Conservation (phyloP, 1,140 invertebrate species). For the Plutomurus gul region DNA sequence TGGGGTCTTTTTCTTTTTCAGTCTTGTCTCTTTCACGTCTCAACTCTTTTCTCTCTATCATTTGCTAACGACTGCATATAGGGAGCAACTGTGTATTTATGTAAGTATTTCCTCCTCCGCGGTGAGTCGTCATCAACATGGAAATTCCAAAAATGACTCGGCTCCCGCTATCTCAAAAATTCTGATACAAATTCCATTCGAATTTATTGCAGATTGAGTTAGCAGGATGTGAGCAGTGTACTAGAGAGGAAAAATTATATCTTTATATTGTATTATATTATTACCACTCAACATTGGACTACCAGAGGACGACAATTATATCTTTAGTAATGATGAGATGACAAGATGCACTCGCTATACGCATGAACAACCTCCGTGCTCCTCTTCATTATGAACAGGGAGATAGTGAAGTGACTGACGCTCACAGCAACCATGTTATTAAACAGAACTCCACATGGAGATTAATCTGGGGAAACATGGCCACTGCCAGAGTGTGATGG, state of each 20-base stretch:
- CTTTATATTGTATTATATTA: neutral
- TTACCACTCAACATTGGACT: neutral
- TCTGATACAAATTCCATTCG: slow-evolving; percentile 29
- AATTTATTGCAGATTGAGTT: slow-evolving; percentile 32
- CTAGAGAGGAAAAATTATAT: neutral
- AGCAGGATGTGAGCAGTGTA: too few species aligned
- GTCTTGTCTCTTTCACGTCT: slow-evolving; percentile 1
- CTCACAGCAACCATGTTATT: neutral
- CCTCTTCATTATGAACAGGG: neutral
- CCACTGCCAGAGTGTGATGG: neutral
- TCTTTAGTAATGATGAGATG: neutral
- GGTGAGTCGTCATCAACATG: neutral
- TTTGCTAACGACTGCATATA: neutral
- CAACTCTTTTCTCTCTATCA: neutral
- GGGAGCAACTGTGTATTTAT: neutral
- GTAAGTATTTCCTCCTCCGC: neutral
- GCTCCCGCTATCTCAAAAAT: slow-evolving; percentile 4
- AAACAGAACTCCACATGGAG: neutral
- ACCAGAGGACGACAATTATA: neutral
- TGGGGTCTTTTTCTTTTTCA: slow-evolving; percentile 33
- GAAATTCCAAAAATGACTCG: slow-evolving; percentile 32
- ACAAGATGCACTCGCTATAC: neutral
- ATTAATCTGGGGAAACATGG: slow-evolving; percentile 5
- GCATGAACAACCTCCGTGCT: neutral
- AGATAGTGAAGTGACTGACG: neutral